Conservation (phyloP, 2,113 vertebrate genomes). For the Ploceus nigricollis region DNA sequence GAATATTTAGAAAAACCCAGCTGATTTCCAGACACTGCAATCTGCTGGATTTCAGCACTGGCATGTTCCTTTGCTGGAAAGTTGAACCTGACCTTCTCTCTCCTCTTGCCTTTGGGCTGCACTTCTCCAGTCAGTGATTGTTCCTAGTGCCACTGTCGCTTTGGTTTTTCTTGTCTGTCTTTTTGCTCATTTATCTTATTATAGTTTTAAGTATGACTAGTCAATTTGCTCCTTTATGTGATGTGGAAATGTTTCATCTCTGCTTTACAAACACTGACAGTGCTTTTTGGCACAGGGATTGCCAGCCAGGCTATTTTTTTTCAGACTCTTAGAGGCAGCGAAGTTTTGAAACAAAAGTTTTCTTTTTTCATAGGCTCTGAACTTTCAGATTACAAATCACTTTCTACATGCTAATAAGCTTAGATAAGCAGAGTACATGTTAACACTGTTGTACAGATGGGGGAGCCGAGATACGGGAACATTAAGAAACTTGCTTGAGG, state of each 20-base stretch:
- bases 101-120: constrained; percentile 7
- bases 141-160: background rate
- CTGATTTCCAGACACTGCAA: background rate
- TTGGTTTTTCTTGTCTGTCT: constrained; percentile 21
- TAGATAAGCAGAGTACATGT: constrained; percentile 30
- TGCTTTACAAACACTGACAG: constrained; percentile 14
- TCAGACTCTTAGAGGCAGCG: background rate
- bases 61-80: background rate
- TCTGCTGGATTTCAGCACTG: background rate
- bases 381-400: constrained; percentile 12
- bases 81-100: background rate
- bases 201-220: constrained; percentile 56
- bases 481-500: constrained; percentile 51
- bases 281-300: background rate
- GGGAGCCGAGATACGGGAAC: background rate
- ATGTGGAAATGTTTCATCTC: constrained; percentile 35
- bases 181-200: constrained; percentile 26
- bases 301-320: constrained; percentile 1
- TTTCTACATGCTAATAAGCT: constrained; percentile 37
- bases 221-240: constrained; percentile 46
- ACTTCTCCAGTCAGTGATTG: background rate
- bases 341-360: constrained; percentile 30
- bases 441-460: constrained; percentile 57
- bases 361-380: background rate
- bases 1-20: background rate